Conservation (phyloP, 2,888 invertebrate genomes). For the Monochamus alternatus region DNA sequence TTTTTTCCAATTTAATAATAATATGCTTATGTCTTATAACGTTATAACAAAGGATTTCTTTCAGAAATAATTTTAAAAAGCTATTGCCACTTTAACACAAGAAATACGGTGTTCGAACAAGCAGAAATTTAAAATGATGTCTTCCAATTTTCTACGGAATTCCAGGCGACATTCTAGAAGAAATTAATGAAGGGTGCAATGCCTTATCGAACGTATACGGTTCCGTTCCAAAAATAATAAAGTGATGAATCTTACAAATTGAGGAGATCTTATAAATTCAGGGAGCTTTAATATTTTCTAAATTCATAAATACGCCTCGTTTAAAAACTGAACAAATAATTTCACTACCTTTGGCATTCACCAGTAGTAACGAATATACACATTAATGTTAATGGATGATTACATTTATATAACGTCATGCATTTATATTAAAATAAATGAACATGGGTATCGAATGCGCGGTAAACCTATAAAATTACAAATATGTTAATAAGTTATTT, state of each 20-base stretch:
- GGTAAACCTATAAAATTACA: too few relatives aligned
- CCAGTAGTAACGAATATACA: too few relatives aligned
- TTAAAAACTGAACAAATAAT: too few relatives aligned
- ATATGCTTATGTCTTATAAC: too few relatives aligned
- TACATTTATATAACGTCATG: too few relatives aligned
- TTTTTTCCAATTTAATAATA: too few relatives aligned
- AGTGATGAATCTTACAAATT: not conserved
- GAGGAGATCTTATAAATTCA: not conserved
- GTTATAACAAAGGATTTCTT: not conserved
- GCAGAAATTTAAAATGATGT: conserved; percentile 10
- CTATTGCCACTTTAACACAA: conserved; percentile 13
- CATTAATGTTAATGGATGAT: too few relatives aligned
- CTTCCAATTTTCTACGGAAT: conserved; percentile 10
- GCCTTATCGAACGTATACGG: conserved; percentile 1
- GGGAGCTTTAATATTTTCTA: not conserved
- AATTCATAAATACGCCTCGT: not conserved
- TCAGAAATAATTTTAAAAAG: not conserved
- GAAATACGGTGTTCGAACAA: conserved; percentile 10
- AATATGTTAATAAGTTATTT: too few relatives aligned
- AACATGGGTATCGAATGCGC: too few relatives aligned
- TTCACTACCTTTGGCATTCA: too few relatives aligned
- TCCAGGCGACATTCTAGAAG: conserved; percentile 12
- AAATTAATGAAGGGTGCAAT: conserved; percentile 13
- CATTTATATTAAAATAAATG: too few relatives aligned
- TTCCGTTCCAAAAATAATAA: conserved; percentile 1